phyloP scores from a whole-genome alignment of 2,113 vertebrate species.

The Leptobrachium leishanense region DNA sequence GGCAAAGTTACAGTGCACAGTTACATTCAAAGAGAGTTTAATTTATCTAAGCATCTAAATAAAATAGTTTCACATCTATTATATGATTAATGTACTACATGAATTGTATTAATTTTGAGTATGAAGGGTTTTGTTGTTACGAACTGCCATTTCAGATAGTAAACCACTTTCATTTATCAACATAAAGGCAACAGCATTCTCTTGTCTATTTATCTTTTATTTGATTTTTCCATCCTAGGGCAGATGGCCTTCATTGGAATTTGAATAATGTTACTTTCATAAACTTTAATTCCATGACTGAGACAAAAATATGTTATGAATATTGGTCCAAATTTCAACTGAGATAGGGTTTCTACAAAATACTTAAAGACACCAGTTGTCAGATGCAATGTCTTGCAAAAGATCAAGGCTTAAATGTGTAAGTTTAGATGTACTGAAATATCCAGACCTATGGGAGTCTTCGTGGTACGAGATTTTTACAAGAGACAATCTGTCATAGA shows the following conservation, averaged over 20 bases:
- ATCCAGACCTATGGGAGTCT: too few relatives aligned
- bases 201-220: slow-evolving; percentile 30
- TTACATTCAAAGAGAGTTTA: too few relatives aligned
- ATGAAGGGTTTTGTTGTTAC: slow-evolving; percentile 29
- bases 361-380: slow-evolving; percentile 7
- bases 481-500: too few relatives aligned
- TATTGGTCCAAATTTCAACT: background rate
- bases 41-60: too few relatives aligned
- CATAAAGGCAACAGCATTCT: slow-evolving; percentile 6
- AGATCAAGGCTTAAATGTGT: too few relatives aligned
- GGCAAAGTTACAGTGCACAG: too few relatives aligned
- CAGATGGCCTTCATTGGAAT: slow-evolving; percentile 16
- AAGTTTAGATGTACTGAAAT: too few relatives aligned
- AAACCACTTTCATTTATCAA: slow-evolving; percentile 48
- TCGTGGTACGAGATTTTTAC: too few relatives aligned
- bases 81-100: background rate
- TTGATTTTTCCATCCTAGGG: slow-evolving; percentile 43
- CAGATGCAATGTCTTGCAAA: background rate
- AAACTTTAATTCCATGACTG: slow-evolving; percentile 49
- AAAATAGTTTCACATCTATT: too few relatives aligned
- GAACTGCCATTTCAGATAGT: slow-evolving; percentile 27
- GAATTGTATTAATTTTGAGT: slow-evolving; percentile 23
- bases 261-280: slow-evolving; percentile 28
- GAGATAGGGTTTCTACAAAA: background rate
- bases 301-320: slow-evolving; percentile 14